Evolutionary conservation across 2,888 invertebrate genomes (phyloP), one percentile per base, ranked within the genome.

Genomic region (Lepetodrilus schrolli): DNA sequence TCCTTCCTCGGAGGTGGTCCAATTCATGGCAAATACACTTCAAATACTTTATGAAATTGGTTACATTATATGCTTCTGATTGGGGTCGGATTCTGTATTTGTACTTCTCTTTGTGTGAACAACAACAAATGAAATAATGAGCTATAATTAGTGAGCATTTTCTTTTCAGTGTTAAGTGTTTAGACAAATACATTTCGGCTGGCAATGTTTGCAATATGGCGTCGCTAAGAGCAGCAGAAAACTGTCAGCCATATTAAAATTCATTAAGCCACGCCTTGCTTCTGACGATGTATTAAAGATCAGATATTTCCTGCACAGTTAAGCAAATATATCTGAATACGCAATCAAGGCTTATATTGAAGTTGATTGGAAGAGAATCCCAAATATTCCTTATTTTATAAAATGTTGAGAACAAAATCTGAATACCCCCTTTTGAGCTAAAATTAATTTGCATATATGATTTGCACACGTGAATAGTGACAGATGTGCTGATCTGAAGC

Each of bases 121-220:
- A 30, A 58, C 58, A 58, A 58, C 58, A 58, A 58, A 58, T 26
- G 58, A 8, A 30, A 58, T 58, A 58, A 58, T 58, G 58, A 58
- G 34, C 58, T 58, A 58, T 58, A 58, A 58, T 58, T 58, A 58
- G 26, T 58, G 34, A 30, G 34, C 30, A 34, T 58, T 23, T 23
- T 58, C 30, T 34, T 26, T 58, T 58, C 26, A 58, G 30, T 30
- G 17, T 30, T 58, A 58, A 58, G 58, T 58, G 58, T 58, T 58
- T 58, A 17, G 58, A 34, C 58, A 58, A 58, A 58, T 34, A 30
- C 58, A 34, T 26, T 58, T 58, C 58, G 34, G 34, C 58, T 17
- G 58, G 13, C 30, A 58, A 58, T 58, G 58, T 58, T 58, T 58
- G 58, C 58, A 30, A 17, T 58, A 58, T 58, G 58, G 58, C 58